A percentile compares a stretch with the other conserved stretches of the same genome.
phyloP scores from a whole-genome alignment of 2,888 invertebrate species.

The Choreutis nemorana region DNA sequence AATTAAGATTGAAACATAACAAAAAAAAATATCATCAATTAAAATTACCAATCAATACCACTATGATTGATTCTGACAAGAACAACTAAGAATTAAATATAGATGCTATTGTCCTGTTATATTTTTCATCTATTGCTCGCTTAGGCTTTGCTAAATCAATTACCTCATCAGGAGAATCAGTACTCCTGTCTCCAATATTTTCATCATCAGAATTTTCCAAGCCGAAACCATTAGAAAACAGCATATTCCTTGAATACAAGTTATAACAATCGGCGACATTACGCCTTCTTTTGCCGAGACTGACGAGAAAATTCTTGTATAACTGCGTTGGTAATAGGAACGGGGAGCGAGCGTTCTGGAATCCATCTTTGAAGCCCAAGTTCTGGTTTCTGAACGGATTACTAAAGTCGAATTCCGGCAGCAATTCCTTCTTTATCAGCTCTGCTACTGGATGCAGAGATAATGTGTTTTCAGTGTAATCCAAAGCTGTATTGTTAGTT shows the following conservation, averaged over 20 bases:
- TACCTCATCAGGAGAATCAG: slow-evolving; percentile 63
- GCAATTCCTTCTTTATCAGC: slow-evolving; percentile 59
- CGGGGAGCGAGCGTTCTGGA: slow-evolving; percentile 42
- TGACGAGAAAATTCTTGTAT: slow-evolving; percentile 81
- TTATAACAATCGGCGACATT: slow-evolving; percentile 56
- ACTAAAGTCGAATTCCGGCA: slow-evolving; percentile 50
- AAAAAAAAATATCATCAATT: neutral
- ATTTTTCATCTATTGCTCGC: no score
- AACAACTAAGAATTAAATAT: no score
- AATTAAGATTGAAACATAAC: no score
- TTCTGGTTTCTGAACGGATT: slow-evolving; percentile 54
- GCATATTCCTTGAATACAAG: slow-evolving; percentile 61
- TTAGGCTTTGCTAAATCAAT: no score
- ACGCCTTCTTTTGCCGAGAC: slow-evolving; percentile 53
- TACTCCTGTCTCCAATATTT: slow-evolving; percentile 36
- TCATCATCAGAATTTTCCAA: slow-evolving; percentile 56
- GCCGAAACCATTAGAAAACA: slow-evolving; percentile 56
- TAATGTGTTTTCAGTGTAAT: slow-evolving; percentile 47
- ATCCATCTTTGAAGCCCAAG: slow-evolving; percentile 44
- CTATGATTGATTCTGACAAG: no score
- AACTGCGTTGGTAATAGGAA: slow-evolving; percentile 79
- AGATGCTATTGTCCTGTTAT: no score
- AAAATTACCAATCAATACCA: no score
- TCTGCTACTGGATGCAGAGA: slow-evolving; percentile 51
- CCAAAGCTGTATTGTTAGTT: slow-evolving; percentile 30